These are phyloP conservation scores for Pithys albifrons DNA, from an alignment of 2,113 vertebrate genomes.

Conservation along the genomic window DNA sequence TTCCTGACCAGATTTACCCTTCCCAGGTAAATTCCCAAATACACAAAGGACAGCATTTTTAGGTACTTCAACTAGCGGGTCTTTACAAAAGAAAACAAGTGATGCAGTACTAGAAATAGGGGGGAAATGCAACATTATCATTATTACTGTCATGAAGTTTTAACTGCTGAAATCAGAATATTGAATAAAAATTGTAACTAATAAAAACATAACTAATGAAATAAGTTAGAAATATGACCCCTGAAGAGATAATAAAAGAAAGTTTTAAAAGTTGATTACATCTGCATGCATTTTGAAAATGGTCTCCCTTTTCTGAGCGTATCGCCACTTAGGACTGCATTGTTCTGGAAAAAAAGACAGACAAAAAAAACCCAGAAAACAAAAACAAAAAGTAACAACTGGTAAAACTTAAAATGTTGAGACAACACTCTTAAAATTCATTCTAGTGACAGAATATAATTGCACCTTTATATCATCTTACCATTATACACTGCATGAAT, in stretches of 20 bases:
- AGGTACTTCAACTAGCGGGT: not conserved
- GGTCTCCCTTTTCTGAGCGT: not conserved
- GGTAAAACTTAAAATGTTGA: not conserved
- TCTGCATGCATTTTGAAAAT: not conserved
- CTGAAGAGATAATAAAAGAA: not conserved
- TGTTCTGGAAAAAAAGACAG: not conserved
- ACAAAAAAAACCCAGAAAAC: not conserved
- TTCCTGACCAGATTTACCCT: not conserved
- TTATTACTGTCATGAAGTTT: not conserved
- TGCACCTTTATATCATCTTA: not conserved
- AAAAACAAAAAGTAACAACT: not conserved
- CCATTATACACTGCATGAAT: not conserved
- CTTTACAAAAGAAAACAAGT: not conserved
- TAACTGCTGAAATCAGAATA: not conserved
- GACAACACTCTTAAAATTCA: not conserved
- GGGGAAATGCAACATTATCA: not conserved
- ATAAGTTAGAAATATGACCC: not conserved
- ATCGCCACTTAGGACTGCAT: not conserved
- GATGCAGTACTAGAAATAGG: not conserved
- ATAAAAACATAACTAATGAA: not conserved
- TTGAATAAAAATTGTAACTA: not conserved
- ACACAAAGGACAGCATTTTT: not conserved
- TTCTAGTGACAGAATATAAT: not conserved
- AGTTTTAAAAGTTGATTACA: not conserved
- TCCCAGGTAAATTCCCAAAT: not conserved